phyloP scores from a whole-genome alignment of 2,113 vertebrate species.

The Hippoglossus stenolepis region DNA sequence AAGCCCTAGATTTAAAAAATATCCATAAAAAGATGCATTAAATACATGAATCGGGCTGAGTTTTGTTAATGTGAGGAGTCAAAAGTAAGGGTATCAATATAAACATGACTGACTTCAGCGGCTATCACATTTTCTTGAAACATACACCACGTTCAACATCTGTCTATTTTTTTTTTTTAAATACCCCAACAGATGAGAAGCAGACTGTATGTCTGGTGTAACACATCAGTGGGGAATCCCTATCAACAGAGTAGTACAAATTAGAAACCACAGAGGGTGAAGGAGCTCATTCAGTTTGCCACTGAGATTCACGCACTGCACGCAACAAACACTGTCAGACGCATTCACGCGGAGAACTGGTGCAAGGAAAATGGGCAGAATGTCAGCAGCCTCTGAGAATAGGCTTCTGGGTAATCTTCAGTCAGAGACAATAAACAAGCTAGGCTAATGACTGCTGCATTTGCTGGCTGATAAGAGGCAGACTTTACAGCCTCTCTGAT shows the following conservation, averaged over 20 bases:
- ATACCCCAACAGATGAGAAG: conserved; percentile 3
- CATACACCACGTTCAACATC: neutral
- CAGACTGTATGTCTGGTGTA: neutral
- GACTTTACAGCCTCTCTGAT: conserved; percentile 73
- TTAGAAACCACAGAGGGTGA: conserved; percentile 24
- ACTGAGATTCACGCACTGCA: conserved; percentile 26
- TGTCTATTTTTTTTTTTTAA: conserved; percentile 1
- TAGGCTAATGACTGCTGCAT: conserved; percentile 72
- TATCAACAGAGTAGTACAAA: conserved; percentile 2
- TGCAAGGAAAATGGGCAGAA: conserved; percentile 50
- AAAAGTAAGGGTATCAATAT: neutral
- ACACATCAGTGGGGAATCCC: conserved; percentile 28
- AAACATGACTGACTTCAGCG: neutral
- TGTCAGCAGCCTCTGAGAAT: conserved; percentile 65
- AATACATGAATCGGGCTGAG: too few species aligned
- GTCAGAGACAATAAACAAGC: conserved; percentile 74
- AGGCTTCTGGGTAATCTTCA: conserved; percentile 70
- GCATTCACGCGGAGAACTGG: conserved; percentile 13
- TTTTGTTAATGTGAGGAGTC: neutral
- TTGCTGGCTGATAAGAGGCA: conserved; percentile 71
- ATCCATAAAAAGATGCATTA: too few species aligned
- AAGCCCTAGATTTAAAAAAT: neutral
- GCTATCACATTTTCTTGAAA: neutral
- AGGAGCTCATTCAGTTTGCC: conserved; percentile 40
- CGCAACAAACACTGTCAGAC: conserved; percentile 5